phyloP scores from a whole-genome alignment of 2,888 invertebrate species.

The Alloscopus bannaensis region DNA sequence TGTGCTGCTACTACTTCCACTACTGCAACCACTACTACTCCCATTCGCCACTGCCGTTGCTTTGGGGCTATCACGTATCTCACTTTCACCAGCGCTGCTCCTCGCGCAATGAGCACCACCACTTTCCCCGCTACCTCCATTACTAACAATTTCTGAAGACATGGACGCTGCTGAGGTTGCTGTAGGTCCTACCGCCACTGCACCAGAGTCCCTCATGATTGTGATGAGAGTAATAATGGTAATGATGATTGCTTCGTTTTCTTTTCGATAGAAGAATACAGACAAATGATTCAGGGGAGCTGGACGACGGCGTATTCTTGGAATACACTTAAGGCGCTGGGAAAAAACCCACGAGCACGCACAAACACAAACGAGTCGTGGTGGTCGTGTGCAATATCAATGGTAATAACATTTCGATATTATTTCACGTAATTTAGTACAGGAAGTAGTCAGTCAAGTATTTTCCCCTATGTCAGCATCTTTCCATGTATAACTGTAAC shows the following conservation, averaged over 20 bases:
- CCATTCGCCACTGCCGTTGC: not conserved
- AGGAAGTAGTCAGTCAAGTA: constrained; percentile 13
- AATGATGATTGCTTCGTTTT: constrained; percentile 17
- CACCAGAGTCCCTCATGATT: constrained; percentile 33
- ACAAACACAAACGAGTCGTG: not conserved
- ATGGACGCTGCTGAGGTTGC: not conserved
- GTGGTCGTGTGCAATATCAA: too few species aligned
- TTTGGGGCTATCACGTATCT: constrained; percentile 10
- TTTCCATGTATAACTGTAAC: too few species aligned
- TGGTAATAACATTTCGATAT: constrained; percentile 21
- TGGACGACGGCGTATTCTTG: too few species aligned
- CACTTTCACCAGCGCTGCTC: constrained; percentile 31
- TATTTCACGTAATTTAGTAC: constrained; percentile 42
- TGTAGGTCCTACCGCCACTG: constrained; percentile 15
- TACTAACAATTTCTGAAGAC: not conserved
- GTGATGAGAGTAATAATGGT: constrained; percentile 20
- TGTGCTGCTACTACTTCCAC: constrained; percentile 36
- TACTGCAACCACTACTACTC: constrained; percentile 10
- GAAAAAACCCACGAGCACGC: not conserved
- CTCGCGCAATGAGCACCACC: too few species aligned
- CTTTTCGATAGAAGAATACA: not conserved
- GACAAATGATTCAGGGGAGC: constrained; percentile 32
- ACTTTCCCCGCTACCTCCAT: not conserved
- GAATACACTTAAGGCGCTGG: too few species aligned
- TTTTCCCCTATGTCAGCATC: constrained; percentile 12